Conservation (phyloP, 2,888 invertebrate species). For the Steinernema hermaphroditum region DNA sequence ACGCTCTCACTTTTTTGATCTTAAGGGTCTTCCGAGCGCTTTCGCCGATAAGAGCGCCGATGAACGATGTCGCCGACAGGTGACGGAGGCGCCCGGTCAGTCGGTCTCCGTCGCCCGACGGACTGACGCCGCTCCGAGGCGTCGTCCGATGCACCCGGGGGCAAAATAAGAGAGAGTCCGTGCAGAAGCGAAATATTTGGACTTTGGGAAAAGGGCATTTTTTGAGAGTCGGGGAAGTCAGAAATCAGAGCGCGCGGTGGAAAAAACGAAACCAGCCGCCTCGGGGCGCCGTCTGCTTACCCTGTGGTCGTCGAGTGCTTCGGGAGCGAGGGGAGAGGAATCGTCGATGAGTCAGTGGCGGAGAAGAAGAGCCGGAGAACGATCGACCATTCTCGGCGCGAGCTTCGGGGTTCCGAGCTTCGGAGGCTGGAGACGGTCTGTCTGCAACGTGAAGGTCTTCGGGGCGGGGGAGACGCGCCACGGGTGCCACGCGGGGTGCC, state of each 20-base stretch:
- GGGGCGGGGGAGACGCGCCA: background rate
- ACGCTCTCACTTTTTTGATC: conserved; percentile 7
- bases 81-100: conserved; percentile 24
- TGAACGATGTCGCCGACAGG: conserved; percentile 16
- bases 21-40: background rate
- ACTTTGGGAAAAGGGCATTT: conserved; percentile 5
- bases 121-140: background rate
- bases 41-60: conserved; percentile 16
- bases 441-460: background rate
- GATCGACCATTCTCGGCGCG: conserved; percentile 29
- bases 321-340: background rate
- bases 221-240: background rate
- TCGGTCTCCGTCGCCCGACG: background rate
- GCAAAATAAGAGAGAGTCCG: too few species aligned
- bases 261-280: conserved; percentile 16
- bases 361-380: conserved; percentile 15
- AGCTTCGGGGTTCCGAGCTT: conserved; percentile 14
- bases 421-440: background rate
- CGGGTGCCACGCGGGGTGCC: background rate
- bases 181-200: too few species aligned
- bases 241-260: conserved; percentile 9
- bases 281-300: background rate
- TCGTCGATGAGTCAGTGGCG: conserved; percentile 17
- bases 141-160: background rate
- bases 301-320: background rate